Percentiles rank a stretch among this genome's conserved stretches.
These are phyloP conservation scores for Heliconius ethilla DNA, from an alignment of 2,888 invertebrate genomes.

Conservation along the genomic window DNA sequence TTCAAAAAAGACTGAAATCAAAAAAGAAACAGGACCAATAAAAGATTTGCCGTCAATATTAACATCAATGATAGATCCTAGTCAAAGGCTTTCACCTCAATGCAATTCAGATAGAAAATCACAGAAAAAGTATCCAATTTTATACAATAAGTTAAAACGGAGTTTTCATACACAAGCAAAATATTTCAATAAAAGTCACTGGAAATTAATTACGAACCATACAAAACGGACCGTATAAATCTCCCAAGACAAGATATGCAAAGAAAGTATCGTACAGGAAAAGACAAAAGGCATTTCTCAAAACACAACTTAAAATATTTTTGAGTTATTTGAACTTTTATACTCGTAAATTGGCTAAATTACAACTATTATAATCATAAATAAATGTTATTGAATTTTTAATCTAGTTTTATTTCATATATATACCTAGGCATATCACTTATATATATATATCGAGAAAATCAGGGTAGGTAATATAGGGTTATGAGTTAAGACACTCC, in stretches of 20 bases:
- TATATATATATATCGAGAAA: not conserved
- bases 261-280: not conserved
- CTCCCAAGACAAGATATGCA: not conserved
- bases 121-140: not conserved
- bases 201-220: not conserved
- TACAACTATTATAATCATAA: not conserved
- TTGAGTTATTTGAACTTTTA: not conserved
- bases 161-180: conserved; percentile 2
- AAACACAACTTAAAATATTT: not conserved
- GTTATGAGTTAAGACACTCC: not conserved
- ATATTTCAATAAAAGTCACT: not conserved
- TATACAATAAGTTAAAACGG: conserved; percentile 7
- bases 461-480: too few species aligned
- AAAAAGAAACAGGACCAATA: not conserved
- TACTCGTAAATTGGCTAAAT: not conserved
- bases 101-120: not conserved
- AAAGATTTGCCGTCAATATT: conserved; percentile 2
- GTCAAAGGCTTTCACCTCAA: not conserved
- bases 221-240: not conserved
- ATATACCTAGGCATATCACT: not conserved
- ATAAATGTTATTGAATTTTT: not conserved
- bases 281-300: not conserved
- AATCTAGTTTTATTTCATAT: not conserved
- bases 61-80: not conserved
- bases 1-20: not conserved